Evolutionary conservation across 2,113 vertebrate species (phyloP), one percentile per base, ranked within the genome.

Genomic region (Pelmatolapia mariae): DNA sequence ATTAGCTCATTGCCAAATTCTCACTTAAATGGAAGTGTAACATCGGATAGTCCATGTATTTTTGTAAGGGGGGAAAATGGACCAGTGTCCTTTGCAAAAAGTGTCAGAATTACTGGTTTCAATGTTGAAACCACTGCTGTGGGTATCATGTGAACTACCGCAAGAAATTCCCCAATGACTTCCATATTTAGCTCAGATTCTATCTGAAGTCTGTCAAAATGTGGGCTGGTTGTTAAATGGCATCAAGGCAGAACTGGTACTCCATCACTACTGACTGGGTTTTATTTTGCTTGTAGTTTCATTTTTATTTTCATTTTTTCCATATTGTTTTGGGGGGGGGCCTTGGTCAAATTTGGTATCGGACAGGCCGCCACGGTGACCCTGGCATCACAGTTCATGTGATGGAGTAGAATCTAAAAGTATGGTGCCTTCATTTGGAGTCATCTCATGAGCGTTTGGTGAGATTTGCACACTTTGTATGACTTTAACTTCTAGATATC

Each of bases 381-480:
- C n/a, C 71, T 8, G 43, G 24, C 71, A 47, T 45, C 24, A 47
- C 24, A 29, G 71, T 50, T 18, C 24, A 76, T 26, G 68, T 73
- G 68, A 50, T 13, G 36, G 81, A 86, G 84, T 78, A 68, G 85
- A 90, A 82, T 45, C 83, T 89, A 31, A 38, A 85, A 82, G 86
- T 94, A 71, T 24, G 94, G 93, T 94, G 93, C 95, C 95, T 96
- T 96, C 84, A 52, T 91, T 90, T 88, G 85, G 90, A 91, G 45
- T 93, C 10, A 87, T 96, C 73, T 91, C 40, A 92, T 94, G 92
- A 89, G 84, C 78, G 71, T 93, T 86, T 10, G 86, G 92, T 95
- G 90, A 95, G 91, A 93, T 89, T 96, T 94, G 92, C 94, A 94
- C 94, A 93, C 91, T 92, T 94, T 93, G 89, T 93, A 94, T 91